Evolutionary conservation across 2,888 invertebrate species (phyloP).

Genomic region (Heliconius aoede): DNA sequence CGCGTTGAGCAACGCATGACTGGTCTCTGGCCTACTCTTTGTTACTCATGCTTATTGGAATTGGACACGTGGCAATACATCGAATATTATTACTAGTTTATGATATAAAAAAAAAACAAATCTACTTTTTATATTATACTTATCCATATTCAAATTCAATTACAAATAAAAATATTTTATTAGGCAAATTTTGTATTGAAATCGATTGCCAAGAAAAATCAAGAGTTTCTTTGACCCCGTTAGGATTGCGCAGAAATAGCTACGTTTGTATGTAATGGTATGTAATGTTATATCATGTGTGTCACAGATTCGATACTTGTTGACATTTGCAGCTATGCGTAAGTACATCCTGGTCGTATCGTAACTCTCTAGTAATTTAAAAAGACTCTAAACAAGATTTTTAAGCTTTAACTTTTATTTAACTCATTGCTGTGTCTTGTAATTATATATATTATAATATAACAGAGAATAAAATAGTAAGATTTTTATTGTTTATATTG

Average conservation of each 20-base stretch:
- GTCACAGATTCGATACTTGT: conserved; percentile 57
- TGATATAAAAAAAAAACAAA: not conserved
- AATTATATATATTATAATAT: too few species aligned
- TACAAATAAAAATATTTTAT: not conserved
- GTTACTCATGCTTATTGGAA: conserved; percentile 32
- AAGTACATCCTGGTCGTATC: conserved; percentile 47
- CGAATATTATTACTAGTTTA: not conserved
- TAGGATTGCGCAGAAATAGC: conserved; percentile 24
- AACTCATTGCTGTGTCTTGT: not conserved
- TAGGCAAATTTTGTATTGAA: not conserved
- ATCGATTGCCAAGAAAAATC: conserved; percentile 24
- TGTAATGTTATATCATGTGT: conserved; percentile 66
- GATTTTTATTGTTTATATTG: conserved; percentile 32
- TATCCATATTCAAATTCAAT: not conserved
- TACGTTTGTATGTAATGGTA: conserved; percentile 53
- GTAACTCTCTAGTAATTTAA: conserved; percentile 40
- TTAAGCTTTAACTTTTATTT: not conserved
- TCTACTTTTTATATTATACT: not conserved
- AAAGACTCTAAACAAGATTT: not conserved
- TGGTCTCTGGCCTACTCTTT: conserved; percentile 43
- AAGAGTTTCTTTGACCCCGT: conserved; percentile 25
- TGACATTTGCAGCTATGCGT: conserved; percentile 65
- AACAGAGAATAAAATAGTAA: too few species aligned
- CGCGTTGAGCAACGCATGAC: conserved; percentile 49
- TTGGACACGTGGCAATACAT: conserved; percentile 21